Evolutionary conservation across 2,797 vertebrate genomes (phyloP).

Genomic region (Semaprochilodus insignis): DNA sequence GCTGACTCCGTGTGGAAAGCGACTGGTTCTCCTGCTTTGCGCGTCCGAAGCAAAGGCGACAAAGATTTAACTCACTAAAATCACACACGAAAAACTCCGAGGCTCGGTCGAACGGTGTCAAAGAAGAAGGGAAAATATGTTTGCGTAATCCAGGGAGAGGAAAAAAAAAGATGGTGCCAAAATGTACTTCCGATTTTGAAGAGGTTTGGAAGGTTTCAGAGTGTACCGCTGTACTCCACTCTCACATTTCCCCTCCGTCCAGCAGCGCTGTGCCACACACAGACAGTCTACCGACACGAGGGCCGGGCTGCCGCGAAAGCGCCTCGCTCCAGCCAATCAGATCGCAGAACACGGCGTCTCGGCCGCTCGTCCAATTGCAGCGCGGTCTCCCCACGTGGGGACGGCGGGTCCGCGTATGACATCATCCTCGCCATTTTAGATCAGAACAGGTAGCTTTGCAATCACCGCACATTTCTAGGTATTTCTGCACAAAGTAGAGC

Average conservation of each 20-base stretch:
- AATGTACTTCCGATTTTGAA: conserved; percentile 58
- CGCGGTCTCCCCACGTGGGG: conserved; percentile 86
- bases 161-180: conserved; percentile 34
- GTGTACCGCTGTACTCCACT: conserved; percentile 74
- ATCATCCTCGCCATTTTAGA: conserved; percentile 89
- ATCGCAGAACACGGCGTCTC: conserved; percentile 66
- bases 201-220: conserved; percentile 58
- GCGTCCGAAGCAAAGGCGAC: conserved; percentile 67
- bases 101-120: conserved; percentile 61
- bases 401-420: conserved; percentile 60
- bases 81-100: conserved; percentile 61
- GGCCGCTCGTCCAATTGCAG: conserved; percentile 69
- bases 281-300: conserved; percentile 86
- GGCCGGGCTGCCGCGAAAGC: conserved; percentile 85
- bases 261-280: conserved; percentile 82
- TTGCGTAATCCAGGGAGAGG: conserved; percentile 66
- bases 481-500: conserved; percentile 56
- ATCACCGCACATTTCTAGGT: conserved; percentile 44
- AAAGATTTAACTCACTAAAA: conserved; percentile 63
- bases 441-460: conserved; percentile 78
- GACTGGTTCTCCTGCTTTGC: conserved; percentile 60
- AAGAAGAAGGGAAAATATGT: conserved; percentile 32
- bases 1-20: conserved; percentile 46
- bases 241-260: conserved; percentile 56
- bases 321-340: conserved; percentile 78